Evolutionary conservation across 2,113 vertebrate species (phyloP).

Genomic region (Noturus placidus): DNA sequence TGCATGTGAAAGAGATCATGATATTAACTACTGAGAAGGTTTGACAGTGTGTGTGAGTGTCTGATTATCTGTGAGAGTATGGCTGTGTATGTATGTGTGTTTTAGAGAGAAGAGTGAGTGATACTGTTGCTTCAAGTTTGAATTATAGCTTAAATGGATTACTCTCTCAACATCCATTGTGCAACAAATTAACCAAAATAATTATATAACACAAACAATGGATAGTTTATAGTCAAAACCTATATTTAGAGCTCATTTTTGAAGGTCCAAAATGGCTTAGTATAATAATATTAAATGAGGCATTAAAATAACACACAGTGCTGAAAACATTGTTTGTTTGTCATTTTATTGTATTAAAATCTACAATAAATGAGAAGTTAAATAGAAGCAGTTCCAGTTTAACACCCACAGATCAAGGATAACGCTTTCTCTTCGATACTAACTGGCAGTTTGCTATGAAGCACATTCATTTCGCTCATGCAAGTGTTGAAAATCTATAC

Average conservation of each 20-base stretch:
- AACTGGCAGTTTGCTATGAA: neutral
- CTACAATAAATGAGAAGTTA: neutral
- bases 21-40: neutral
- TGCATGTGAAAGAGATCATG: neutral
- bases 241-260: neutral
- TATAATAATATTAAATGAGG: neutral
- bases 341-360: slow-evolving; percentile 12
- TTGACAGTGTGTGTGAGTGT: neutral
- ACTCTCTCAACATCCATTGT: neutral
- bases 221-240: neutral
- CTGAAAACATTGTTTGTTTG: neutral
- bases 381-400: slow-evolving; percentile 10
- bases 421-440: neutral
- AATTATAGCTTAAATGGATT: neutral
- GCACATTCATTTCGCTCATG: slow-evolving; percentile 12
- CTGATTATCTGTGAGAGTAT: neutral
- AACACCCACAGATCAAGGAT: slow-evolving; percentile 1
- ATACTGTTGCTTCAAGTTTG: neutral
- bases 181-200: neutral
- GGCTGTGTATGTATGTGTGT: neutral
- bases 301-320: neutral
- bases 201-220: neutral
- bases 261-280: neutral
- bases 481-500: neutral
- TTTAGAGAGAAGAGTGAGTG: neutral